Percentiles rank a stretch among this genome's conserved stretches.
These are phyloP conservation scores for Halcyon malimbica DNA, from an alignment of 2,113 vertebrate genomes.

Conservation along the genomic window DNA sequence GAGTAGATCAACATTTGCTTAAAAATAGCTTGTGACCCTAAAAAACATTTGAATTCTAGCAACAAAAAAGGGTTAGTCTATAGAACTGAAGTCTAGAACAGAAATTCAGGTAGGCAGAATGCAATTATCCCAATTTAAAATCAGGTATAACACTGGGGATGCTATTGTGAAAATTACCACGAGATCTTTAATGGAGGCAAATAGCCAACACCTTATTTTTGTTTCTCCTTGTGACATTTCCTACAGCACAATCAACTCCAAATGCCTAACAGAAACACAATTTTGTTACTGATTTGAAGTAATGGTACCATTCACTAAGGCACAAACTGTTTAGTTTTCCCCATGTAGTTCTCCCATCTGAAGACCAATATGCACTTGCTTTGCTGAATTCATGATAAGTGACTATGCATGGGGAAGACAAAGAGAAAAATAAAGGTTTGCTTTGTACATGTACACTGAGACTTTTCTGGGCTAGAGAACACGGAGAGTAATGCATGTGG, in stretches of 20 bases:
- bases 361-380: neutral
- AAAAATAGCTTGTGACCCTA: neutral
- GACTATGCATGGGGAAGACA: neutral
- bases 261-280: neutral
- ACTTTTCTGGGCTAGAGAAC: neutral
- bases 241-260: neutral
- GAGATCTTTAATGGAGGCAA: neutral
- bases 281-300: neutral
- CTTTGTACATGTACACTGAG: neutral
- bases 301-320: neutral
- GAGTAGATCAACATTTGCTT: neutral
- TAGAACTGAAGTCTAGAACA: neutral
- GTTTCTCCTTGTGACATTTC: neutral
- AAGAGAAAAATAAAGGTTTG: neutral
- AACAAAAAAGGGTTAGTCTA: neutral
- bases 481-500: neutral
- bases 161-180: neutral
- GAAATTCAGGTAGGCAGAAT: conserved; percentile 2
- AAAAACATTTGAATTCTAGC: neutral
- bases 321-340: neutral
- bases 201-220: neutral
- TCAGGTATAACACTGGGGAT: neutral
- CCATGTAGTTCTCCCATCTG: neutral
- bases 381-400: neutral
- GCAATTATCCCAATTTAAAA: conserved; percentile 29